Conservation (phyloP, 2,888 invertebrate genomes). For the Watsonalla binaria region DNA sequence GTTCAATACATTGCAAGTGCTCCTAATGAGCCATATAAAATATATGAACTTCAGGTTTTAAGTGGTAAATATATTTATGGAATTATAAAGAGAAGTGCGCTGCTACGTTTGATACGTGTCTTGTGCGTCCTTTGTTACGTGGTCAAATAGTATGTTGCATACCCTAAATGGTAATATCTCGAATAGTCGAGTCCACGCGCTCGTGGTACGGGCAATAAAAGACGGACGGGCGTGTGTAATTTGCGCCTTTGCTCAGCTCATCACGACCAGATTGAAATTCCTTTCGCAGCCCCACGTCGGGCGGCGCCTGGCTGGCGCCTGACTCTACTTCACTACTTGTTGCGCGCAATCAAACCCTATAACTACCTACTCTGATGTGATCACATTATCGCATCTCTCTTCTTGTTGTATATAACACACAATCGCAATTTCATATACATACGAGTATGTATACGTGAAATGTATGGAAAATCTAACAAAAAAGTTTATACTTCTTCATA, state of each 20-base stretch:
- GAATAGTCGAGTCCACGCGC: constrained; percentile 25
- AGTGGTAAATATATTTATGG: no score
- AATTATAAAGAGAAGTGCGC: no score
- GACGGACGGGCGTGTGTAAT: constrained; percentile 56
- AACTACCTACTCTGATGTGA: constrained; percentile 64
- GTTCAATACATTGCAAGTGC: neutral
- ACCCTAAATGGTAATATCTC: constrained; percentile 16
- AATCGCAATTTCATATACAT: constrained; percentile 15
- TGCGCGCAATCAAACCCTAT: constrained; percentile 64
- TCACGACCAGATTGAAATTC: constrained; percentile 74
- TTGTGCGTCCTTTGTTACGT: neutral
- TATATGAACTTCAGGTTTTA: no score
- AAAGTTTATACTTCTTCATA: no score
- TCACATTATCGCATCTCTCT: constrained; percentile 42
- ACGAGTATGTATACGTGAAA: neutral
- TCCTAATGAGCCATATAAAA: neutral
- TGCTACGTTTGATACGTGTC: no score
- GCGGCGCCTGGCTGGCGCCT: constrained; percentile 58
- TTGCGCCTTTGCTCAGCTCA: constrained; percentile 65
- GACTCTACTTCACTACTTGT: constrained; percentile 64
- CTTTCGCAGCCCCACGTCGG: constrained; percentile 47
- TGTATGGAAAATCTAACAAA: no score
- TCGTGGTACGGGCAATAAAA: constrained; percentile 34
- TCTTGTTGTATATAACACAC: constrained; percentile 40
- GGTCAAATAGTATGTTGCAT: neutral